These are phyloP conservation scores for Halichondria panicea DNA, from an alignment of 37 sponge, comb jelly and placozoan species.

Conservation along the genomic window DNA sequence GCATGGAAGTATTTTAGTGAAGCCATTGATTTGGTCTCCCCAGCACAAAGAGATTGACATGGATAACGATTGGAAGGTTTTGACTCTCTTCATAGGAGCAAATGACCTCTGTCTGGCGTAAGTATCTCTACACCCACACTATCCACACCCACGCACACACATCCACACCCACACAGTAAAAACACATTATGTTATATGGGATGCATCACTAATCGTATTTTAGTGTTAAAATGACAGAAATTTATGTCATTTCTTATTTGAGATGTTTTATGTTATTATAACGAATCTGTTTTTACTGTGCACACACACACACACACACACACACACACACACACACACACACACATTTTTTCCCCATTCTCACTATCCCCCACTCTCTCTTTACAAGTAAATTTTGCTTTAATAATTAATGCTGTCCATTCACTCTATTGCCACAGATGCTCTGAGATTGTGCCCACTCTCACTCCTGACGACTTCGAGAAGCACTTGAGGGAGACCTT, in stretches of 20 bases:
- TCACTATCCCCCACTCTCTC: neutral
- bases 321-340: too few relatives aligned
- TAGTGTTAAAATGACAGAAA: too few relatives aligned
- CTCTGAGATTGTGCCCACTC: conserved; percentile 49
- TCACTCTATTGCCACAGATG: conserved; percentile 34
- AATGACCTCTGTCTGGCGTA: conserved; percentile 84
- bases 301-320: too few relatives aligned
- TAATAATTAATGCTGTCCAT: neutral
- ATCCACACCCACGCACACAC: neutral
- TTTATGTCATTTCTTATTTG: too few relatives aligned
- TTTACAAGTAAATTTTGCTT: neutral
- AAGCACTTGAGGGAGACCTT: conserved; percentile 47
- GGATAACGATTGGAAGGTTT: conserved; percentile 82
- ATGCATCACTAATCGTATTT: neutral
- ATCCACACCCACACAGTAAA: neutral
- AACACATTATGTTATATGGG: neutral
- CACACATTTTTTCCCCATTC: too few relatives aligned
- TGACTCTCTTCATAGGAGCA: conserved; percentile 75
- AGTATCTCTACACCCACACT: neutral
- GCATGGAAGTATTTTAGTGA: neutral
- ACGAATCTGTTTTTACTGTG: too few relatives aligned
- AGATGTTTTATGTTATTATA: too few relatives aligned
- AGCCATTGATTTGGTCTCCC: neutral
- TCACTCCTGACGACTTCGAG: conserved; percentile 69
- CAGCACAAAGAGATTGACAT: conserved; percentile 69